Percentiles rank a stretch among this genome's conserved stretches.
Conservation (phyloP, 2,113 vertebrate species). For the Pituophis catenifer region DNA sequence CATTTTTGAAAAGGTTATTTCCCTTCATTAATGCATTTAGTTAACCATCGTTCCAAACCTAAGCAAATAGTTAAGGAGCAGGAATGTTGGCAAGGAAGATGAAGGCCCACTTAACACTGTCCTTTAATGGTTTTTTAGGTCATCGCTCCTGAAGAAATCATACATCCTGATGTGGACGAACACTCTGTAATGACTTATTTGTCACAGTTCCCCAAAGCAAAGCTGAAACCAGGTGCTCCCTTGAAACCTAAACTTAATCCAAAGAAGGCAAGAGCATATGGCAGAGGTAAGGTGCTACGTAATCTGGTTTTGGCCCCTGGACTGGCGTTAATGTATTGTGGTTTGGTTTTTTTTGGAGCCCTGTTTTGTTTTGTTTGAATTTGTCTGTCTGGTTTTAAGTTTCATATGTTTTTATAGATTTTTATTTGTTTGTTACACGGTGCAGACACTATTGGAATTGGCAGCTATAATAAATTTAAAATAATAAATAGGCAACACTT, state of each 20-base stretch:
- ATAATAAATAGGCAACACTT: not conserved
- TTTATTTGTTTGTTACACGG: not conserved
- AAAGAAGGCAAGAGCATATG: constrained; percentile 88
- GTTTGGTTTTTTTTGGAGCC: not conserved
- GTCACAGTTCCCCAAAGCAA: constrained; percentile 90
- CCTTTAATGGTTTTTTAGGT: constrained; percentile 70
- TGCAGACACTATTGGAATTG: not conserved
- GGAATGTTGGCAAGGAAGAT: not conserved
- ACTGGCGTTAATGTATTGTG: not conserved
- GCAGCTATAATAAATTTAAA: not conserved
- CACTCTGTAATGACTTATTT: constrained; percentile 90
- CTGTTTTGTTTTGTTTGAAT: not conserved
- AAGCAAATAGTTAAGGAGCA: not conserved
- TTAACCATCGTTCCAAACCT: not conserved
- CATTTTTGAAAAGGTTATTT: not conserved
- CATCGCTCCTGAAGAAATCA: constrained; percentile 83
- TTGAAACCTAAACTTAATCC: constrained; percentile 90
- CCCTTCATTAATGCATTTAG: not conserved
- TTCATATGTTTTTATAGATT: not conserved
- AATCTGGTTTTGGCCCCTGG: not conserved
- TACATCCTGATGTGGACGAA: constrained; percentile 81
- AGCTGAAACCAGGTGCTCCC: constrained; percentile 88
- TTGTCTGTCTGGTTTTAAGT: not conserved
- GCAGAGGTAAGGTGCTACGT: constrained; percentile 73
- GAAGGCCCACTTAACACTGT: constrained; percentile 32